Base-by-base conservation (phyloP, 53 echinoderm and acorn worm genomes). In the Echinarachnius parma region DNA sequence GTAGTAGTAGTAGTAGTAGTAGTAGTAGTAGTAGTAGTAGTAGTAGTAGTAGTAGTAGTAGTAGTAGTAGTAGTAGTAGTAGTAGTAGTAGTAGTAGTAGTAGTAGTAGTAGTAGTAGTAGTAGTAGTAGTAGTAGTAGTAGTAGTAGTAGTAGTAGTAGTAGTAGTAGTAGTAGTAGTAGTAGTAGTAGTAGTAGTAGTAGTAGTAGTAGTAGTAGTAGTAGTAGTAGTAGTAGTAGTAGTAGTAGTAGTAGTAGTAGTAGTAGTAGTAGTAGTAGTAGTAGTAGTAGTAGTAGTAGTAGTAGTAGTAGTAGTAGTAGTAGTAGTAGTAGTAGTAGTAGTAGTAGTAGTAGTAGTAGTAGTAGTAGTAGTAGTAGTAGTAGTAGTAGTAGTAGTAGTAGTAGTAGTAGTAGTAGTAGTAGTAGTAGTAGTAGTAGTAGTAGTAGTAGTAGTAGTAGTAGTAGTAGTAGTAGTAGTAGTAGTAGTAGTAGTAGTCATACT, bases 1-100 rank as follows among this genome's bases (percentile, higher is more conserved):
- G 42, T 42, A 42, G 42, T 42, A 42, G 42, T 42, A 42, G 42
- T 42, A 42, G 42, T 42, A 42, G 42, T 42, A 42, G 42, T 42
- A 42, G 42, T 42, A 42, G 42, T 42, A 42, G 42, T 9, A 42
- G 42, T 13, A 42, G 42, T 42, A 42, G 42, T 13, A 42, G 42
- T 42, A 42, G 42, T 42, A 42, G 42, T 42, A 42, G 42, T 42
- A 42, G 13, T 42, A 42, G 8, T 13, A 42, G 13, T 42, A 42
- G 8, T 42, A 42, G 8, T 13, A 42, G 8, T 42, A 42, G 42
- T 42, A 42, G 42, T 42, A 42, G 42, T 42, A 42, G 42, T 42
- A 42, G 42, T 42, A 42, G 42, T 42, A 42, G 42, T 42, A 42
- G 42, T 42, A 42, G 42, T 42, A 42, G 42, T 42, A 42, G 42